Base-by-base conservation (phyloP, 2,888 invertebrate species). In the Incurvaria masculella region DNA sequence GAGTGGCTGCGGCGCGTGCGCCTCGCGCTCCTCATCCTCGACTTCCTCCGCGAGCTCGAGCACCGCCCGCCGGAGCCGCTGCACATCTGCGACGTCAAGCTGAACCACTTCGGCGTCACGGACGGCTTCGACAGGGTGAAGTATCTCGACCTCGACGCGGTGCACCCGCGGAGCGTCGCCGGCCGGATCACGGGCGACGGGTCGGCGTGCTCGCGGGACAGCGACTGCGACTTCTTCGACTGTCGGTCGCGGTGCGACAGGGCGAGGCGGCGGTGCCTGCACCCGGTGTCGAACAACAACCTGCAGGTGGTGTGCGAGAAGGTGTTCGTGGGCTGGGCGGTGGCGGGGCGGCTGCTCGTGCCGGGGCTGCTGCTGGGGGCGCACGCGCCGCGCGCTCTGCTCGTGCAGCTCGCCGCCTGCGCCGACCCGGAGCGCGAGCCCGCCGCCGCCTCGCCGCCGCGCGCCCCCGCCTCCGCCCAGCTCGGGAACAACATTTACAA, bases 211-310 rank as follows among this genome's bases (percentile, higher is more conserved):
- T 64, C 68, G 10, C 64, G 61, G 20, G 82, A 88, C 60, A 73
- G 76, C 44, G 87, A 88, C 57, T 88, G 88, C 65, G 82, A 84
- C 61, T 82, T 82, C 59, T 81, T 82, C 55, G 87, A 88, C 57
- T 88, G 88, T 58, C 69, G 82, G 40, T 84, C 85, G 0, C 66
- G 73, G 49, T 88, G 88, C 61, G 78, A 84, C 56, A 55, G 61
- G 21, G 57, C 67, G 2, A 73, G 68, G 10, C 66, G 69, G 21
- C 76, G 69, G 54, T 88, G 88, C 64, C 69, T 76, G 45, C 64
- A 68, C 42, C 68, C 74, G 1, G 79, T 86, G 2, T 69, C 72
- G 4, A 86, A 86, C 60, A 84, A 84, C 59, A 88, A 88, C 63
- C 63, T 87, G 52, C 83, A 88, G 79, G 81, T 86, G 33, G 74